Conservation (phyloP, 2,113 vertebrate species). For the Candoia aspera region DNA sequence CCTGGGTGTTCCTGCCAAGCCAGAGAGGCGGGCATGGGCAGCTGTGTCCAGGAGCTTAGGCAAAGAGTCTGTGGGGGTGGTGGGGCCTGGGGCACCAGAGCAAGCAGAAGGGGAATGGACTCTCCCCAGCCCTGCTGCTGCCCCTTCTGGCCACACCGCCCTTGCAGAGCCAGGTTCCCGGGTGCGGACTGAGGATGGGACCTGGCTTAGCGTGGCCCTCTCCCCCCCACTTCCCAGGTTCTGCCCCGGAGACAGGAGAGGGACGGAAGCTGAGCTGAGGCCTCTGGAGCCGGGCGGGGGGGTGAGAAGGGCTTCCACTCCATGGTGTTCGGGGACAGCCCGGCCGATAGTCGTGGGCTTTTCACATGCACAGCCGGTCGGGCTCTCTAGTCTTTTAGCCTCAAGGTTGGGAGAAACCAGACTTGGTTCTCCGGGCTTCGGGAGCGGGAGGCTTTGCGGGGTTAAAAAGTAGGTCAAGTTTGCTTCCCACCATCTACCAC, state of each 20-base stretch:
- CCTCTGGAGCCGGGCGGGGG: too few species aligned
- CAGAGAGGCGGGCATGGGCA: background rate
- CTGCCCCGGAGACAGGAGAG: background rate
- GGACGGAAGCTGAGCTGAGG: background rate
- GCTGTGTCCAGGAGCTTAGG: background rate
- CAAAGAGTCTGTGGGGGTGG: background rate
- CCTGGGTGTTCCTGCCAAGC: background rate
- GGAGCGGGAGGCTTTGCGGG: background rate
- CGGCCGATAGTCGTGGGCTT: background rate
- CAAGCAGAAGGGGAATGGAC: background rate
- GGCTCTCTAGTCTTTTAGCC: background rate
- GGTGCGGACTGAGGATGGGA: background rate
- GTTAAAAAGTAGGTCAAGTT: background rate
- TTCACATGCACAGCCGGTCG: background rate
- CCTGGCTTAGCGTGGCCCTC: background rate
- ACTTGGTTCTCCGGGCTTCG: background rate
- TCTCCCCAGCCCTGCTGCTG: background rate
- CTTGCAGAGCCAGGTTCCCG: background rate
- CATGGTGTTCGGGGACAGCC: background rate
- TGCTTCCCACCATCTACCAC: background rate
- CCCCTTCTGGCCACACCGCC: background rate
- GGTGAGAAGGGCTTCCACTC: background rate
- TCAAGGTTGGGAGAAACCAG: background rate
- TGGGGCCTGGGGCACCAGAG: background rate
- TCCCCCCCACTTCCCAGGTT: background rate